These are phyloP conservation scores for Urocynchramus pylzowi DNA, from an alignment of 2,113 vertebrate genomes.

Conservation along the genomic window DNA sequence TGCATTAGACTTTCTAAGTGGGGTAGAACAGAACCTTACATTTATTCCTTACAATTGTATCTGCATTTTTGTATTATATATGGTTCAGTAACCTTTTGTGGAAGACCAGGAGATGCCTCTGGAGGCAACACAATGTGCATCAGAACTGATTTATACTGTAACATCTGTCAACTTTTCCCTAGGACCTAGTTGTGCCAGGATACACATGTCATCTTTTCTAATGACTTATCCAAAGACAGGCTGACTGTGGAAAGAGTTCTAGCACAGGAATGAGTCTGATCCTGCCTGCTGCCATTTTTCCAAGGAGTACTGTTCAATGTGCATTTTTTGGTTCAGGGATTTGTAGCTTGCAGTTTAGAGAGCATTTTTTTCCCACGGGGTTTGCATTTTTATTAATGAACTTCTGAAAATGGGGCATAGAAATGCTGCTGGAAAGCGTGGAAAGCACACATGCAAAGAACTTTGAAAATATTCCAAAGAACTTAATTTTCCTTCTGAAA, in stretches of 20 bases:
- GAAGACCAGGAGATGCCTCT: slow-evolving; percentile 50
- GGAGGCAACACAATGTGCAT: slow-evolving; percentile 37
- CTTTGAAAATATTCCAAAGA: not conserved
- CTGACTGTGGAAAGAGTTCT: not conserved
- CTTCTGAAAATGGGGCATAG: not conserved
- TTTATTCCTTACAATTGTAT: slow-evolving; percentile 62
- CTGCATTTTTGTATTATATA: slow-evolving; percentile 58
- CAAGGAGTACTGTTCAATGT: not conserved
- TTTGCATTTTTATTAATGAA: not conserved
- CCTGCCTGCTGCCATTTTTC: not conserved
- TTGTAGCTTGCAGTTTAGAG: not conserved
- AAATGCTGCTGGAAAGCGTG: not conserved
- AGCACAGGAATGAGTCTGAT: not conserved
- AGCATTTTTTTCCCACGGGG: not conserved
- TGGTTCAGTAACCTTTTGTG: slow-evolving; percentile 60
- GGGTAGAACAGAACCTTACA: slow-evolving; percentile 39
- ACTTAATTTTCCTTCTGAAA: not conserved
- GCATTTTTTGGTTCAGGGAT: not conserved
- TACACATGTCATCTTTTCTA: slow-evolving; percentile 58
- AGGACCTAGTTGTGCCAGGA: slow-evolving; percentile 51
- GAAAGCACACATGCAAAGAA: not conserved
- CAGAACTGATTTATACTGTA: slow-evolving; percentile 65
- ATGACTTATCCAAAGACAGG: slow-evolving; percentile 46
- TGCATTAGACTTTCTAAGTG: slow-evolving; percentile 62
- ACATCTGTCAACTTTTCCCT: slow-evolving; percentile 67